A percentile compares a stretch with the other conserved stretches of the same genome.
Conservation (phyloP, 2,113 vertebrate genomes). For the Grammomys surdaster region DNA sequence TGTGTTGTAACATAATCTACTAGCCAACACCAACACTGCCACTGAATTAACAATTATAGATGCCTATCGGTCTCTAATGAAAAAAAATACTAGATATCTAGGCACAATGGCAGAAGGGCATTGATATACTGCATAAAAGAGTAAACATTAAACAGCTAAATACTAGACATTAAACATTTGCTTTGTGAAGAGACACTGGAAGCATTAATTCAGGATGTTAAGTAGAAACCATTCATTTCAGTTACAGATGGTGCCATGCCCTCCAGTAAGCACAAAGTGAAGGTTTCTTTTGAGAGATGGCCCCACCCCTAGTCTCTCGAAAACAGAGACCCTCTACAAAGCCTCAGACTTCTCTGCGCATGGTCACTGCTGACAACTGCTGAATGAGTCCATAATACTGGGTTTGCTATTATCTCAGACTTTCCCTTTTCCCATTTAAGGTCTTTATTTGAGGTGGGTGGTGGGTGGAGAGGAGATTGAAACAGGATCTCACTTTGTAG, state of each 20-base stretch:
- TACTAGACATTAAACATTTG: not conserved
- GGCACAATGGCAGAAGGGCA: not conserved
- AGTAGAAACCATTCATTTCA: not conserved
- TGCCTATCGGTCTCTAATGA: not conserved
- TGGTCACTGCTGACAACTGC: not conserved
- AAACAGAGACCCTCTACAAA: not conserved
- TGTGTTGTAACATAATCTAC: not conserved
- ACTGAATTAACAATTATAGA: not conserved
- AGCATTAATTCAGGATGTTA: not conserved
- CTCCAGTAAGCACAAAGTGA: not conserved
- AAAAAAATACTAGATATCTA: not conserved
- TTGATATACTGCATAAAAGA: not conserved
- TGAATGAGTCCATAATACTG: not conserved
- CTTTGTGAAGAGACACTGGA: not conserved
- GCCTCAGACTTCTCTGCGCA: not conserved
- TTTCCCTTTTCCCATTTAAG: not conserved
- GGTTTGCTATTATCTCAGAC: not conserved
- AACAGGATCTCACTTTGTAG: not conserved
- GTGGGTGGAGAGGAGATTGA: not conserved
- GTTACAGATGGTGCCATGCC: not conserved
- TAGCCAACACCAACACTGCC: not conserved
- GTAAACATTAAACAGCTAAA: not conserved
- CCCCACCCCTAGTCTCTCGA: not conserved
- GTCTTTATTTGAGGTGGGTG: not conserved
- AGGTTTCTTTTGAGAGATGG: not conserved